Percentiles rank a stretch among this genome's conserved stretches.
These are phyloP conservation scores for Enteromius radiatus DNA, from an alignment of 2,797 vertebrate species.

Conservation along the genomic window DNA sequence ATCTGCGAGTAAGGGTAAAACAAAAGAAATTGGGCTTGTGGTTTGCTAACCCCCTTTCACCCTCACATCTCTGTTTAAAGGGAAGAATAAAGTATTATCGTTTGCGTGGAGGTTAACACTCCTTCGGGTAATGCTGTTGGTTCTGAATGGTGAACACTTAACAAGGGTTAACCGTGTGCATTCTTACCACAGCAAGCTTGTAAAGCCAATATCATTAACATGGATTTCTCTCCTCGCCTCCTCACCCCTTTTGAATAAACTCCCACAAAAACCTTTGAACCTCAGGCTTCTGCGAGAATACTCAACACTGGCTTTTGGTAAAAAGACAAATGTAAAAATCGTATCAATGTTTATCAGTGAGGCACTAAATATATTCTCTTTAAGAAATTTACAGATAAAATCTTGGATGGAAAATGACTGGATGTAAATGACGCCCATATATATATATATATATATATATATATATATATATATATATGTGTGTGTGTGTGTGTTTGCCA, in stretches of 20 bases:
- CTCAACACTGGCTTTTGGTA: not conserved
- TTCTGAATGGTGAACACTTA: conserved; percentile 32
- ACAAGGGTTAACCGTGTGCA: conserved; percentile 36
- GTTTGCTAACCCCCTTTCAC: conserved; percentile 32
- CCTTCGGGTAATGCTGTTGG: not conserved
- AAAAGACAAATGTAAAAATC: conserved; percentile 3
- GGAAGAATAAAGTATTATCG: conserved; percentile 3
- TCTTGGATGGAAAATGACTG: not conserved
- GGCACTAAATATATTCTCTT: not conserved
- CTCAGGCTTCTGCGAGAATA: not conserved
- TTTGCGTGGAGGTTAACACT: not conserved
- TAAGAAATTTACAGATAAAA: not conserved
- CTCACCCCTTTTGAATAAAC: conserved; percentile 1
- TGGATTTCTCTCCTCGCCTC: conserved; percentile 8
- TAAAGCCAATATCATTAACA: conserved; percentile 40
- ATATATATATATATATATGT: too few species aligned
- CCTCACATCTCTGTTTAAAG: conserved; percentile 22
- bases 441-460: too few species aligned
- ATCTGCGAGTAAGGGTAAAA: conserved; percentile 26
- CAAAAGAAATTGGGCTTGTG: conserved; percentile 48
- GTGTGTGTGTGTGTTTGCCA: too few species aligned
- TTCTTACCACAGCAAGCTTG: conserved; percentile 27
- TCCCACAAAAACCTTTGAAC: not conserved
- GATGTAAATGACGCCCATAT: not conserved
- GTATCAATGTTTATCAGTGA: not conserved